phyloP scores from a whole-genome alignment of 2,797 vertebrate genomes.

The Sebastes cheni region DNA sequence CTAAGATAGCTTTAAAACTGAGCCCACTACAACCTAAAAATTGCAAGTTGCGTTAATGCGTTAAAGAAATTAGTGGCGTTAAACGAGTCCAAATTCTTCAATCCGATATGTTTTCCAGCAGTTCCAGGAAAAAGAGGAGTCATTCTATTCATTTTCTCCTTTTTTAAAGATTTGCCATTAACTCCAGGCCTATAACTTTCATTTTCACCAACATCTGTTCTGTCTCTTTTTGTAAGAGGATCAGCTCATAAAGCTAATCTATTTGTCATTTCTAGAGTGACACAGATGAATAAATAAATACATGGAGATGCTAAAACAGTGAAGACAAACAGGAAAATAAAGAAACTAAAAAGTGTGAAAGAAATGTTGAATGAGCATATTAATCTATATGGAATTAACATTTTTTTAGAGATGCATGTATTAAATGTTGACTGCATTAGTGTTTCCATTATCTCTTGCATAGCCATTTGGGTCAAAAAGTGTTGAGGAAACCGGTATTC shows the following conservation, averaged over 20 bases:
- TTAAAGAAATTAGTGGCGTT: background rate
- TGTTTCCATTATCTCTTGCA: background rate
- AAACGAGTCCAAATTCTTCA: too few species aligned
- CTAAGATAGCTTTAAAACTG: too few species aligned
- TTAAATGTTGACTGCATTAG: background rate
- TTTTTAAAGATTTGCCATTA: background rate
- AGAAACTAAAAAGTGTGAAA: background rate
- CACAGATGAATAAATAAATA: background rate
- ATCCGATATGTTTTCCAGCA: background rate
- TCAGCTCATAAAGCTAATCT: background rate
- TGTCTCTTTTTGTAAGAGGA: background rate
- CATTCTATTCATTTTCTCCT: background rate
- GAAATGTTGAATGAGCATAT: background rate
- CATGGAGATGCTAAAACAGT: background rate
- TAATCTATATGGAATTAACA: background rate
- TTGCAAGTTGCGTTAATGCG: background rate
- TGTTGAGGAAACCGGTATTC: background rate
- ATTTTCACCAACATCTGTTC: constrained; percentile 13
- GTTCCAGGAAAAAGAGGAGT: background rate
- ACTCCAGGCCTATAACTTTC: background rate
- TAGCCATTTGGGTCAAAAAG: background rate
- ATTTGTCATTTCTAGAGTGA: constrained; percentile 2
- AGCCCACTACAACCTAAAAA: too few species aligned
- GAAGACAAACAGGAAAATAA: background rate
- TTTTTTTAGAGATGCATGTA: background rate